Evolutionary conservation across 1,140 invertebrate species (phyloP), one percentile per base, ranked within the genome.

Genomic region (Dolichoris vasculosae): DNA sequence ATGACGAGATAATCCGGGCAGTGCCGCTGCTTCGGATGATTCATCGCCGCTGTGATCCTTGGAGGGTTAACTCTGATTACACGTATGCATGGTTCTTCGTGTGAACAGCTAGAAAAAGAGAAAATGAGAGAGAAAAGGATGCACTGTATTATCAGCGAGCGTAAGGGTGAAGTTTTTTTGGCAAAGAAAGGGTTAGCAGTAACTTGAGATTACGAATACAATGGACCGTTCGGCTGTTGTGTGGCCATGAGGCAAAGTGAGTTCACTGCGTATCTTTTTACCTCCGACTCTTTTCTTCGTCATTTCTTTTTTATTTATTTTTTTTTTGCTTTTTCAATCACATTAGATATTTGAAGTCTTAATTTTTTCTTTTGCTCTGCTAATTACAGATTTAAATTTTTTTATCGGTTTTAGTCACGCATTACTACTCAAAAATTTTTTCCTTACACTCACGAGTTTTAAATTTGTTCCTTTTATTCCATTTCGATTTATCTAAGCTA

Each of bases 1-100:
- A 79, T 79, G 83, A 84, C 64, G 64, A 77, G 75, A 84, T 84
- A 84, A 84, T 84, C 76, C 64, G 23, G 23, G 46, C 48, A 32
- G 38, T 26, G 69, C 69, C 11, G 73, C 71, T 15, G 81, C 81
- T 59, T 20, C 30, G n/a, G 11, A 76, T 76, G 73, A 75, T 77
- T 83, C 55, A 83, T 77, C 48, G 35, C 46, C n/a, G 26, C 77
- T 55, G 69, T 30, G 46, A 48, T 83, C 9, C 48, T 83, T 71
- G 30, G 51, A 82, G 81, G 67, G 30, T 55, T 40, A 32, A 26
- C 46, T 55, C 40, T 79, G 77, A 46, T 63, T 78, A 40, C 26
- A 63, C 38, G 40, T 38, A 40, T 43, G 69, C 23, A 11, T 43
- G 6, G 0, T 2, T 46, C 43, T 48, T 46, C 40, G 73, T 26